Conservation (phyloP, 1,140 invertebrate genomes). For the Drosophila micromelanica region DNA sequence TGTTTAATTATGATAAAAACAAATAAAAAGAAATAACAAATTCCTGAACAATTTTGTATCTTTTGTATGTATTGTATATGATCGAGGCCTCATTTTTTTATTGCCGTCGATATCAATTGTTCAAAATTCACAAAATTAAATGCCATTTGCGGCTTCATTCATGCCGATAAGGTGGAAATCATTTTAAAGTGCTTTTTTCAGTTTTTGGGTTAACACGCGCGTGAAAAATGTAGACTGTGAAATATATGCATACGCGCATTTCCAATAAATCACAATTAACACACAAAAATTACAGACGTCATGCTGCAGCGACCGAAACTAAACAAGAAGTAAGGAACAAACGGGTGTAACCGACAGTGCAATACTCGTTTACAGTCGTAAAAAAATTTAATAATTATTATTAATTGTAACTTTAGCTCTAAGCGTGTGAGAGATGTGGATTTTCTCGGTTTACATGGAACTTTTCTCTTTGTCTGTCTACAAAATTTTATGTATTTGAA, state of each 20-base stretch:
- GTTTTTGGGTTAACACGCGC: slow-evolving; percentile 44
- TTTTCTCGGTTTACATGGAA: no score
- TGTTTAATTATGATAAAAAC: slow-evolving; percentile 79
- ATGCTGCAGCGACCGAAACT: slow-evolving; percentile 44
- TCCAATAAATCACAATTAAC: slow-evolving; percentile 70
- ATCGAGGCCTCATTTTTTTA: slow-evolving; percentile 25
- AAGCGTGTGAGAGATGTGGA: no score
- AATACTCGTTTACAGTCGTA: no score
- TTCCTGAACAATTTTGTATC: slow-evolving; percentile 55
- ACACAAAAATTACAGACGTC: slow-evolving; percentile 18
- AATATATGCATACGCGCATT: slow-evolving; percentile 16
- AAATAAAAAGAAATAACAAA: slow-evolving; percentile 49
- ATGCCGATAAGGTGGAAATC: slow-evolving; percentile 73
- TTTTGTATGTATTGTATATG: slow-evolving; percentile 14
- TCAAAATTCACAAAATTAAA: slow-evolving; percentile 76
- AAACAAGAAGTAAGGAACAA: no score
- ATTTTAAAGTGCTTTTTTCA: slow-evolving; percentile 72
- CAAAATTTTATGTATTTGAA: no score
- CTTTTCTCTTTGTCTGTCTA: no score
- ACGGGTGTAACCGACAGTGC: no score
- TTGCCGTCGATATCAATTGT: slow-evolving; percentile 67
- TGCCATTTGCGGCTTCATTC: slow-evolving; percentile 76
- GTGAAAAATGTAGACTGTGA: slow-evolving; percentile 27
- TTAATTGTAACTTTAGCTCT: no score
- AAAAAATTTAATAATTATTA: no score